Evolutionary conservation across 2,797 vertebrate genomes (phyloP).

Genomic region (Poliocrania exsul): DNA sequence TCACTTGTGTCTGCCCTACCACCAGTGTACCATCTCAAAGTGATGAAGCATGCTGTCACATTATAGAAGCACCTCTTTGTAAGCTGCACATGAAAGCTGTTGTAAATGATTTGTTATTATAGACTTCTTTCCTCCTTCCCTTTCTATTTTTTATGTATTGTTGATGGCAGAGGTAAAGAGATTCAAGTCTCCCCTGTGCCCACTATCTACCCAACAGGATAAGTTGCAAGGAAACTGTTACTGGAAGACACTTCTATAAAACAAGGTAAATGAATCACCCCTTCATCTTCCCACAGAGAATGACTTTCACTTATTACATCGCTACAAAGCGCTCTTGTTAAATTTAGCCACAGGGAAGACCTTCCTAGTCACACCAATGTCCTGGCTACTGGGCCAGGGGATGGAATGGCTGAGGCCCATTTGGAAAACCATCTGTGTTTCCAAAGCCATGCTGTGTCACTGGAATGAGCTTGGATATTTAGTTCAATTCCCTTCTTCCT

Average conservation of each 20-base stretch:
- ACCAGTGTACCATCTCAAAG: background rate
- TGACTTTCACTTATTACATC: background rate
- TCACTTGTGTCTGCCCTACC: background rate
- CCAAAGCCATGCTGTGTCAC: background rate
- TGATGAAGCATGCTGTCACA: background rate
- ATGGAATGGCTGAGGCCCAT: background rate
- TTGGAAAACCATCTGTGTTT: background rate
- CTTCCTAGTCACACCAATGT: background rate
- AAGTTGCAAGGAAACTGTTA: background rate
- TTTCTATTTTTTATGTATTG: background rate
- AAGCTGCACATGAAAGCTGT: background rate
- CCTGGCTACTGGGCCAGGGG: accelerated
- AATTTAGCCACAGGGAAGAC: background rate
- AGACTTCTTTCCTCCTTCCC: accelerated
- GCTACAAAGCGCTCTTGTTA: background rate
- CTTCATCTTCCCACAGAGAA: background rate
- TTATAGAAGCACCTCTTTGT: background rate
- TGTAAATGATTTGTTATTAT: background rate
- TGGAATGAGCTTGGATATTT: background rate
- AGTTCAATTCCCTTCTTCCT: background rate
- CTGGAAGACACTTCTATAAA: background rate
- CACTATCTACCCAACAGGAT: background rate
- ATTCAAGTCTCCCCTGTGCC: background rate
- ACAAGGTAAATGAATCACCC: background rate
- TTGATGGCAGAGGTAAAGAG: background rate